Evolutionary conservation across 2,888 invertebrate genomes (phyloP).

Genomic region (Steinernema hermaphroditum): DNA sequence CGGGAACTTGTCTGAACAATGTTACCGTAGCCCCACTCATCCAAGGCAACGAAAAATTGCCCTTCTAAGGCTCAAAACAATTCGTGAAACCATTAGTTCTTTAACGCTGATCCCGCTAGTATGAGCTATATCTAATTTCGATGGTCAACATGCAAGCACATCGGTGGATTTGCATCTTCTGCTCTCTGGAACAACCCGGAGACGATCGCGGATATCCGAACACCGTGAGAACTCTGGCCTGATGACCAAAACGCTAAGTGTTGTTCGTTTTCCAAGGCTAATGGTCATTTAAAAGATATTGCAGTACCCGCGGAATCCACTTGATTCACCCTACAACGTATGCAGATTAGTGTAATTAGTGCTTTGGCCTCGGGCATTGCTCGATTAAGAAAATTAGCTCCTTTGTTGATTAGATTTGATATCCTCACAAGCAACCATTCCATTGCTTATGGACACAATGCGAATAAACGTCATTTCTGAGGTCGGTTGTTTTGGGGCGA

Average conservation of each 20-base stretch:
- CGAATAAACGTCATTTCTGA: background rate
- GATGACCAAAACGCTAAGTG: background rate
- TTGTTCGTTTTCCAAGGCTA: too few species aligned
- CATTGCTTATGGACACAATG: background rate
- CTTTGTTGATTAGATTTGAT: background rate
- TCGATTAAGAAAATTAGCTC: constrained; percentile 6
- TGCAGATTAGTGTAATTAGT: background rate
- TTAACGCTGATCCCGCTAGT: background rate
- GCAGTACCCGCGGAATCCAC: too few species aligned
- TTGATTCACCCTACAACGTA: too few species aligned
- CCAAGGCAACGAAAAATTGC: too few species aligned
- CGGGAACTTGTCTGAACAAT: too few species aligned
- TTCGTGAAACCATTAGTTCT: background rate
- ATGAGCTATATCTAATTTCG: constrained; percentile 23
- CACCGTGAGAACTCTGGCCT: background rate
- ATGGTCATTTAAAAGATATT: too few species aligned
- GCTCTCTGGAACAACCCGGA: background rate
- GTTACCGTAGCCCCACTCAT: too few species aligned
- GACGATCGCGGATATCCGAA: constrained; percentile 6
- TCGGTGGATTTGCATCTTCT: background rate
- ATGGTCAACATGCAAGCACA: background rate
- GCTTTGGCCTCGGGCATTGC: background rate
- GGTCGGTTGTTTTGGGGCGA: background rate
- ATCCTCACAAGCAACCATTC: background rate
- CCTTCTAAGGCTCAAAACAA: too few species aligned